Base-by-base conservation (phyloP, 2,888 invertebrate genomes). In the Acanthopleura granulata region DNA sequence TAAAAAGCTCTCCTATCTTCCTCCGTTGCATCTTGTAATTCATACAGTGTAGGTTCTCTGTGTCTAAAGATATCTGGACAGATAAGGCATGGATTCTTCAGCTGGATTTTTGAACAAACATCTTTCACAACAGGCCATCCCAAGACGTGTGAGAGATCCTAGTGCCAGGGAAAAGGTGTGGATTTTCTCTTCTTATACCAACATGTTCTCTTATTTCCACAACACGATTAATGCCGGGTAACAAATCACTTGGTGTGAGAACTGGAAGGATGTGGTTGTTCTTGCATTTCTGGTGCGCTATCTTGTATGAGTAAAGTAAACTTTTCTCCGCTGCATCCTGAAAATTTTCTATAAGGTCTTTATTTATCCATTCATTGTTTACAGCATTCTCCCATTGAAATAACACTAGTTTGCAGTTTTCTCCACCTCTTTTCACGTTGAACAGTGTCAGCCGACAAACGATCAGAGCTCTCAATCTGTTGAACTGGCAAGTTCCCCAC, bases 1-100 rank as follows among this genome's bases (percentile, higher is more conserved):
- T 66, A 66, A 66, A 66, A n/a, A 57, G 9, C 1, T 12, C 57
- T 66, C n/a, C 62, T 15, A 22, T 62, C 62, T n/a, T 62, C 62
- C 25, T 66, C 25, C 1, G 22, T 3, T 1, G 25, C 66, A 66
- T 66, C 25, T 14, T 66, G 66, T 25, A 66, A 66, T 66, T 6
- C 66, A 66, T 25, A 57, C 57, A 66, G 25, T 12, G 12, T 66
- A 6, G 66, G 25, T 15, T 9, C 66, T 6, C 66, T 9, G 14
- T 66, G 66, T 1, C 66, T 9, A 66, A 66, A 66, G 6, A 27
- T 25, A 1, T 66, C 25, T 1, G 66, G 12, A 66, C 57, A 27
- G 9, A 66, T 66, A 3, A 66, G 22, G 3, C 25, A 12, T 14
- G 66, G 29, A 66, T 25, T 27, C 25, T 27, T 66, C 12, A 66